Base-by-base conservation (phyloP, 2,113 vertebrate genomes). In the Baryphthengus martii region DNA sequence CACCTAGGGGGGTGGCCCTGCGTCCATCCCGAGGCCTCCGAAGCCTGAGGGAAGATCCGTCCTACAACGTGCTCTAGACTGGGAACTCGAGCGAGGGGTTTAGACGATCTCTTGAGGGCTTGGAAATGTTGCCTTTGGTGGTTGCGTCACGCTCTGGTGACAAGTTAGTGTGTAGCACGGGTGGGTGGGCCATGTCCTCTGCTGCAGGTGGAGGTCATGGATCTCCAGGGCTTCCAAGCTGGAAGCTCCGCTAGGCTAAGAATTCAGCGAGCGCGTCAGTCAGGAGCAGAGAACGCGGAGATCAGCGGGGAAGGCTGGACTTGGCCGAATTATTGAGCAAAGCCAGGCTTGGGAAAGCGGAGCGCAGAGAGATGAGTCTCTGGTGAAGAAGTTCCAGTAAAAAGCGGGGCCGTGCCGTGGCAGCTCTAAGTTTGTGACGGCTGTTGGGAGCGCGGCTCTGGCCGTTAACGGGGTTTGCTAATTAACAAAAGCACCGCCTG, bases 341-440 rank as follows among this genome's bases (percentile, higher is more conserved):
- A 25, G 53, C 6, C 40, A 29, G 49, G 56, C 26, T 12, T 2
- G 9, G 70, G 81, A 15, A 29, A n/a, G 83, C 42, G 61, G 68
- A 61, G 28, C 1, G 4, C 7, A 26, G 5, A 50, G 75, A 42
- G 74, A 50, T 10, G 10, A 17, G n/a, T 12, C 28, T 33, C 17
- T 13, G 44, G 11, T 5, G 76, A 18, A 53, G 28, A 23, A 45
- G 4, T 3, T 31, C 9, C 1, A 4, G 52, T 13, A 4, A 13
- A 6, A 23, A n/a, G 25, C 0, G 24, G 29, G 18, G 39, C 39
- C 0, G 8, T 40, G 7, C 12, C 0, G 35, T n/a, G 21, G 61
- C 29, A 77, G 70, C 73, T 65, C 5, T 11, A 9, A 24, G 15
- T 35, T 35, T 18, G 56, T 17, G 35, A 1, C 2, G 35, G 11